These are phyloP conservation scores for Heliconius himera DNA, from an alignment of 1,140 invertebrate species.

Conservation along the genomic window DNA sequence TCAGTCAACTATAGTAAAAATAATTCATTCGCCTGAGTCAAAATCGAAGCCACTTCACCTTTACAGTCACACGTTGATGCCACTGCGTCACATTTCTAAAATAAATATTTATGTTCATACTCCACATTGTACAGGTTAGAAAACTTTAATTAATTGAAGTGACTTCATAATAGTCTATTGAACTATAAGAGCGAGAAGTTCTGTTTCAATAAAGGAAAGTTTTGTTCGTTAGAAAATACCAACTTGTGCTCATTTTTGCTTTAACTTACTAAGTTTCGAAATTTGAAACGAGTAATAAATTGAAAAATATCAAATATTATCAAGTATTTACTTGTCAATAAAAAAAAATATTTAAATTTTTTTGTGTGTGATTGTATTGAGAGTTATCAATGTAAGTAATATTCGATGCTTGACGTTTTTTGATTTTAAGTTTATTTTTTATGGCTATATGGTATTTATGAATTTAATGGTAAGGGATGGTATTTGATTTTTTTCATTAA, in stretches of 20 bases:
- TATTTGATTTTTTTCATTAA: no score
- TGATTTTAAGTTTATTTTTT: no score
- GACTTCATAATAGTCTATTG: background rate
- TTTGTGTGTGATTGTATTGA: background rate
- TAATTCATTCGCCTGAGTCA: no score
- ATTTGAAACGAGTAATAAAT: background rate
- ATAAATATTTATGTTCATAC: background rate
- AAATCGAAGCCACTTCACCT: no score
- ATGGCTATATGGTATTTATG: no score
- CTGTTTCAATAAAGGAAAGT: conserved; percentile 10
- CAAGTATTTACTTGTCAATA: background rate
- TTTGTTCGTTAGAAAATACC: conserved; percentile 24
- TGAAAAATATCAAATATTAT: background rate
- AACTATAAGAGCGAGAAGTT: background rate
- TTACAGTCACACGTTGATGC: no score
- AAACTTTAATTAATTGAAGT: background rate
- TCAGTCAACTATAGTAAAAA: no score
- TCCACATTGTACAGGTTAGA: no score
- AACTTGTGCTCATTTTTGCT: background rate
- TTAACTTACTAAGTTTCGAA: background rate
- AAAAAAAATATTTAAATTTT: background rate
- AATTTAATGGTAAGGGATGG: no score
- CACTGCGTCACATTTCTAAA: background rate
- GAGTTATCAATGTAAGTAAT: no score
- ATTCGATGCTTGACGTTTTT: no score